Evolutionary conservation across 1,140 invertebrate genomes (phyloP).

Genomic region (Euura saliciscinereae): DNA sequence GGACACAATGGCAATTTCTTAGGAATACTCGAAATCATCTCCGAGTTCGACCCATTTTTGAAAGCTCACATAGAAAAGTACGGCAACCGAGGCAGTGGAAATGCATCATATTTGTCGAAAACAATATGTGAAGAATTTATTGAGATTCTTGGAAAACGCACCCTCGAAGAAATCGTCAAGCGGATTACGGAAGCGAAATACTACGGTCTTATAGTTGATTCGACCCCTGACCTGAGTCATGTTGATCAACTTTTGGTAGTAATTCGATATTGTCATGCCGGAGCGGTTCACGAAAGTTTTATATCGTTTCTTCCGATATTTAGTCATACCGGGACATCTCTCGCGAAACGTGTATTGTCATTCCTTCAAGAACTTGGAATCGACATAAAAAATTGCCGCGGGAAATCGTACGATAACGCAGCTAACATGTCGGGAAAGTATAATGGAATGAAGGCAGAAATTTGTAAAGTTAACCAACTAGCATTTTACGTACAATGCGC

Average conservation of each 20-base stretch:
- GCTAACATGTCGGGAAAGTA: constrained; percentile 39
- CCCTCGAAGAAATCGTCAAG: constrained; percentile 22
- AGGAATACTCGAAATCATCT: constrained; percentile 29
- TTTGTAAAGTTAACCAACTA: constrained; percentile 22
- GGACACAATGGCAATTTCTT: constrained; percentile 34
- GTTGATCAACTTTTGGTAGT: constrained; percentile 31
- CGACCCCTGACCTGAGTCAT: constrained; percentile 34
- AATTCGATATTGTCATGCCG: constrained; percentile 7
- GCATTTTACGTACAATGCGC: constrained; percentile 23
- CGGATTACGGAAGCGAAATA: constrained; percentile 31
- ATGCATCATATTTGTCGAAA: constrained; percentile 32
- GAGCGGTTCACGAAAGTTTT: constrained; percentile 6
- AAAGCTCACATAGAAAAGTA: constrained; percentile 28
- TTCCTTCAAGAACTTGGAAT: constrained; percentile 21
- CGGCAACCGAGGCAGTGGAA: constrained; percentile 31
- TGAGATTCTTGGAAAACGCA: constrained; percentile 28
- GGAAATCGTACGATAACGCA: constrained; percentile 43
- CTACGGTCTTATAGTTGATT: constrained; percentile 36
- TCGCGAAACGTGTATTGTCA: background rate
- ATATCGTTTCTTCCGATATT: constrained; percentile 1
- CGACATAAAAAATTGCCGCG: constrained; percentile 33
- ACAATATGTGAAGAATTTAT: constrained; percentile 34
- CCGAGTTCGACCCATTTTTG: constrained; percentile 32
- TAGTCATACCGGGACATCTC: background rate
- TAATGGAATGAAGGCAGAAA: constrained; percentile 30